These are phyloP conservation scores for Siniperca knerii DNA, from an alignment of 2,113 vertebrate genomes.

Conservation along the genomic window DNA sequence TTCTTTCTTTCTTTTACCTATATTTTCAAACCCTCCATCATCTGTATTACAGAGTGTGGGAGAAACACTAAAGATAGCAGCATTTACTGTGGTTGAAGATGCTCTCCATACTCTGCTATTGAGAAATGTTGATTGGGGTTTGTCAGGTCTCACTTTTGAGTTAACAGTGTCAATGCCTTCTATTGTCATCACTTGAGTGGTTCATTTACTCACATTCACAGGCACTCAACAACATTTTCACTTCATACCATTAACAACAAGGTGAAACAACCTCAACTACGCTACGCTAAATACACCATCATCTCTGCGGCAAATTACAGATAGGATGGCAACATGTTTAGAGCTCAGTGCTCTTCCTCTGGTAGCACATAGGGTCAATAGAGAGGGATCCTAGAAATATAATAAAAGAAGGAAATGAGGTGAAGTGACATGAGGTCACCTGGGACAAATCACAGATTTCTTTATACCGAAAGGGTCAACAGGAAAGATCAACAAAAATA, in stretches of 20 bases:
- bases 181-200: background rate
- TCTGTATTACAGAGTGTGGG: background rate
- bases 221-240: background rate
- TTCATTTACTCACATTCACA: slow-evolving; percentile 8
- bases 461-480: background rate
- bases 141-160: background rate
- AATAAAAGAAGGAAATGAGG: background rate
- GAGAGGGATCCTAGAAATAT: background rate
- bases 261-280: background rate
- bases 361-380: background rate
- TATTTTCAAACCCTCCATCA: background rate
- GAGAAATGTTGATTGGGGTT: background rate
- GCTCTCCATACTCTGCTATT: background rate
- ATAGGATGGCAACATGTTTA: background rate
- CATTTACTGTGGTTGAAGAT: background rate
- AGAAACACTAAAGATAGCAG: background rate
- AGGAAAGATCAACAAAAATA: background rate
- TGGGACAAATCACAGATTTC: background rate
- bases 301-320: background rate
- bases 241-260: background rate
- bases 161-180: background rate
- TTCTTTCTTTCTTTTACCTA: background rate
- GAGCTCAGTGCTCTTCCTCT: background rate
- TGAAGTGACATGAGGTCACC: background rate
- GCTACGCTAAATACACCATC: background rate